Conservation (phyloP, 2,113 vertebrate genomes). For the Fulmarus glacialis region DNA sequence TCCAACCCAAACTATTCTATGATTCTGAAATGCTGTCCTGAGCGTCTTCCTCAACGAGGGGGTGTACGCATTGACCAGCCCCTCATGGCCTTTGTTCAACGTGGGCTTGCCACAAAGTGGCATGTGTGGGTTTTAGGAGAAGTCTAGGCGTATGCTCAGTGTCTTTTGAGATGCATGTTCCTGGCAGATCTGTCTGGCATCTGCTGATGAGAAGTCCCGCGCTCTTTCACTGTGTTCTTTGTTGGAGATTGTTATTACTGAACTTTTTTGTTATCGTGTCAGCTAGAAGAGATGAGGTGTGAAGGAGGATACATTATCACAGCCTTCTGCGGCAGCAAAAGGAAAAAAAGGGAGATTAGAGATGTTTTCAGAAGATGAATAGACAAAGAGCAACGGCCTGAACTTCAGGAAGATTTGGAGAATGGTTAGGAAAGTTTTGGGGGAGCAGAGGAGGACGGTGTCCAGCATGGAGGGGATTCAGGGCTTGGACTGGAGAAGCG, state of each 20-base stretch:
- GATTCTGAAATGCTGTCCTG: not conserved
- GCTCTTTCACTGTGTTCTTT: not conserved
- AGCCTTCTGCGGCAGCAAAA: not conserved
- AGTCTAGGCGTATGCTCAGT: not conserved
- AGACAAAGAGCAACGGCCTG: not conserved
- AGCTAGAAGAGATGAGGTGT: conserved; percentile 3
- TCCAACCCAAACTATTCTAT: too few species aligned
- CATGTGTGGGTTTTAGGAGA: not conserved
- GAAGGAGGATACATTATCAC: not conserved
- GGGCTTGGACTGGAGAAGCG: not conserved
- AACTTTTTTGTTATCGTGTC: not conserved
- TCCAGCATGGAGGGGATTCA: not conserved
- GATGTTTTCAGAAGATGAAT: not conserved
- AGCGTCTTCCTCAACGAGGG: not conserved
- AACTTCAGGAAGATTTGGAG: not conserved
- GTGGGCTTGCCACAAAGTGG: not conserved
- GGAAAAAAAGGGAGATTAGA: not conserved
- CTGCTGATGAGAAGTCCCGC: not conserved
- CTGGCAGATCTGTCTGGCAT: not conserved
- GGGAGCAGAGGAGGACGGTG: not conserved
- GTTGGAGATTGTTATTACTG: not conserved
- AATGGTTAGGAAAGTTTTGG: not conserved
- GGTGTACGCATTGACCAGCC: not conserved
- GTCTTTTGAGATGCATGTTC: not conserved
- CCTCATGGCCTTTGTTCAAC: rapidly evolving